Conservation (phyloP, 2,113 vertebrate species). For the Ibidorhyncha struthersii region DNA sequence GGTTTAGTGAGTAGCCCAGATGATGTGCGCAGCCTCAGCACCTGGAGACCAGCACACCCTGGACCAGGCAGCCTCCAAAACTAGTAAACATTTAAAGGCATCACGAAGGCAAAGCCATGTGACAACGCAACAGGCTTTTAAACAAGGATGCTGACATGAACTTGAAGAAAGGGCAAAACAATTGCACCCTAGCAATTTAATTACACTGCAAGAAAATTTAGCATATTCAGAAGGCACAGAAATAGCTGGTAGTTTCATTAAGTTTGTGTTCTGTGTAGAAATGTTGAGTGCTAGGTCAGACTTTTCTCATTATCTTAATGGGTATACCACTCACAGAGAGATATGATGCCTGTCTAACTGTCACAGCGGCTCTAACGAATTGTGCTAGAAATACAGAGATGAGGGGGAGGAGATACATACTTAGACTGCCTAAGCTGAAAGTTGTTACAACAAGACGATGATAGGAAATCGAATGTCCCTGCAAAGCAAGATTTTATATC, state of each 20-base stretch:
- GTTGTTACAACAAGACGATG: neutral
- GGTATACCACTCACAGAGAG: neutral
- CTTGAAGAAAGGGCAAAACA: neutral
- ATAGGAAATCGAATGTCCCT: neutral
- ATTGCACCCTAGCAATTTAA: neutral
- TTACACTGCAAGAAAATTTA: fast-evolving
- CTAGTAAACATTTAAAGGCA: neutral
- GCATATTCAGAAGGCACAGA: neutral
- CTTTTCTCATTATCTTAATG: neutral
- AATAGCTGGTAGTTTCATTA: neutral
- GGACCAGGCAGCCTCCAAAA: neutral
- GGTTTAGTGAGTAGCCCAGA: neutral
- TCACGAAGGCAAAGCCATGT: fast-evolving
- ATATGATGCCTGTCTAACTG: neutral
- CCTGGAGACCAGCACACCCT: neutral
- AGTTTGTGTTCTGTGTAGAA: neutral
- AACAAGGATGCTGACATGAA: neutral
- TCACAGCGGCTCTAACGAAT: neutral
- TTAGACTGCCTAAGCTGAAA: neutral
- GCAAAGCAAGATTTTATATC: neutral
- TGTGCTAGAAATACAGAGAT: neutral
- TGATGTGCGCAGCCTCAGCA: neutral
- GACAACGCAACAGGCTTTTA: neutral
- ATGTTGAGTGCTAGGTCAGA: neutral
- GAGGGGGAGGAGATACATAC: neutral